Evolutionary conservation across 2,797 vertebrate species (phyloP).

Genomic region (Danio choprae): DNA sequence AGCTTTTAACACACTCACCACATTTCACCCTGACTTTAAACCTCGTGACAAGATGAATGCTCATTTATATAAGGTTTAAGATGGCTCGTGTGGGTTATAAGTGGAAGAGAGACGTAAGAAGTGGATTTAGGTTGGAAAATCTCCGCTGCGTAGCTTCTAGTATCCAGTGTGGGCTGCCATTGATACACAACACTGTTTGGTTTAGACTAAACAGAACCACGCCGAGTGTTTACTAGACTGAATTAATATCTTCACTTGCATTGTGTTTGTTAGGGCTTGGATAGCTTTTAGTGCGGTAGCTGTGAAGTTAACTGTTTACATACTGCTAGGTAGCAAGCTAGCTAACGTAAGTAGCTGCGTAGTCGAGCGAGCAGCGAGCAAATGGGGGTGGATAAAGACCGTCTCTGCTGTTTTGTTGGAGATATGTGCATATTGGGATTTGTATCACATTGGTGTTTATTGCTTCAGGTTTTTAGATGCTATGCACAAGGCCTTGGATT

Average conservation of each 20-base stretch:
- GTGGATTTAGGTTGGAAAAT: conserved; percentile 38
- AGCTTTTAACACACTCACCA: neutral
- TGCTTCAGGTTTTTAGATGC: neutral
- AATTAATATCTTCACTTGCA: neutral
- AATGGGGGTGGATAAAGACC: neutral
- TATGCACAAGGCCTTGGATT: neutral
- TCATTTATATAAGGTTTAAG: neutral
- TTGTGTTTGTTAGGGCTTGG: neutral
- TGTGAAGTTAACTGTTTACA: conserved; percentile 38
- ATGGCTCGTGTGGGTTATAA: neutral
- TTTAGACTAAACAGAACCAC: neutral
- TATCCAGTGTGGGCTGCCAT: conserved; percentile 57
- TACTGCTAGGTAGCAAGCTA: conserved; percentile 37
- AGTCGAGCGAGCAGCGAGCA: conserved; percentile 40
- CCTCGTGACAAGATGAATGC: neutral
- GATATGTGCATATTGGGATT: conserved; percentile 1
- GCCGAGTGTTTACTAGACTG: no score
- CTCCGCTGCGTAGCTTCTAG: conserved; percentile 60
- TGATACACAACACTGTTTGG: neutral
- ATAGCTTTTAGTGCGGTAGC: neutral
- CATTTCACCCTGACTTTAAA: neutral
- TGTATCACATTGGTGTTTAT: neutral
- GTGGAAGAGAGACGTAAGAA: neutral
- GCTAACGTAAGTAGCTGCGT: conserved; percentile 57
- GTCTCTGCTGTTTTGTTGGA: neutral